These are phyloP conservation scores for Onychorhynchus coronatus DNA, from an alignment of 2,113 vertebrate genomes.

Conservation along the genomic window DNA sequence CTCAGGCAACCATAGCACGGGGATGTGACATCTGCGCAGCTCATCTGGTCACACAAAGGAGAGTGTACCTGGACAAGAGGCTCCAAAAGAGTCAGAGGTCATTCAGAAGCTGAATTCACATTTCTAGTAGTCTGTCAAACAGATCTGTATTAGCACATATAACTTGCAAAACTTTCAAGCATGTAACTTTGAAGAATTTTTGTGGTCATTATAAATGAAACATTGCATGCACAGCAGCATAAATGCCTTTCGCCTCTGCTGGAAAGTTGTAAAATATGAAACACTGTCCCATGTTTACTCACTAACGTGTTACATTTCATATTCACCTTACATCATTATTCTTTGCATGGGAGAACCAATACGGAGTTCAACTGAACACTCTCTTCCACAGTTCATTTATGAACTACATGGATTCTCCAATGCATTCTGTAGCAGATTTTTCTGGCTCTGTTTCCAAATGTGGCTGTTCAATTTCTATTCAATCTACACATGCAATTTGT, in stretches of 20 bases:
- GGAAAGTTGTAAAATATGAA: not conserved
- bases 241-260: not conserved
- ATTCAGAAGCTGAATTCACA: not conserved
- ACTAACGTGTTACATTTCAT: not conserved
- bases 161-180: too few species aligned
- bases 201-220: not conserved
- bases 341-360: not conserved
- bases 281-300: not conserved
- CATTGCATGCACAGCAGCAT: not conserved
- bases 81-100: not conserved
- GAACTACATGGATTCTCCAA: not conserved
- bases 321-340: slow-evolving; percentile 13
- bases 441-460: not conserved
- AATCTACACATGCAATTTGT: not conserved
- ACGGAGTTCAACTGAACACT: slow-evolving; percentile 2
- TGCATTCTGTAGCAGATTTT: not conserved
- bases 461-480: not conserved
- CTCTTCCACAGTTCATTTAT: not conserved
- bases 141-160: not conserved
- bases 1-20: not conserved
- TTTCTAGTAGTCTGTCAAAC: not conserved
- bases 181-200: not conserved
- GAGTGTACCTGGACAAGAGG: not conserved
- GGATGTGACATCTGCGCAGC: fast-evolving
- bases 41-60: not conserved